Percentiles rank a stretch among this genome's conserved stretches.
Conservation (phyloP, 2,888 invertebrate species). For the Cephalotes varians region DNA sequence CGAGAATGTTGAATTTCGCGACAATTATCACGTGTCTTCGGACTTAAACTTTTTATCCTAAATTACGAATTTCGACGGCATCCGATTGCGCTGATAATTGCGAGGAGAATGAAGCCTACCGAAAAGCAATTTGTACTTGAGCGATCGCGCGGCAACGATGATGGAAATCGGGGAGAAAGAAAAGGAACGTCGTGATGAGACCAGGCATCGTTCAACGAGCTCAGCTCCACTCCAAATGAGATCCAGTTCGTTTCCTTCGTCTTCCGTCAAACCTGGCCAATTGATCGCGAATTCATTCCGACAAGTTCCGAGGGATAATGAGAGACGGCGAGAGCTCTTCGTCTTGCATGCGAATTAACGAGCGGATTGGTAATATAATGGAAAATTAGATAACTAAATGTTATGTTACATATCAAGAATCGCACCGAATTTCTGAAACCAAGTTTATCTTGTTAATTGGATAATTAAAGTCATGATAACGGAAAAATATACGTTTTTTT, state of each 20-base stretch:
- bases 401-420: neutral
- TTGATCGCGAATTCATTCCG: conserved; percentile 61
- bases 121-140: conserved; percentile 57
- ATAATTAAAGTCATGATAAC: neutral
- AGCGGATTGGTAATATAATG: neutral
- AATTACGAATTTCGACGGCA: neutral
- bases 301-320: conserved; percentile 50
- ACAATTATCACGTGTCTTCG: neutral
- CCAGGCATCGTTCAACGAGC: conserved; percentile 66
- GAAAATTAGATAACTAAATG: conserved; percentile 2
- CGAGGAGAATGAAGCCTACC: conserved; percentile 39
- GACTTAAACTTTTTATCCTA: neutral
- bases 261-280: conserved; percentile 61
- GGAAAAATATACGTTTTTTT: neutral
- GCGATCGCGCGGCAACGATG: conserved; percentile 46
- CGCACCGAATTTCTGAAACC: neutral
- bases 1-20: neutral
- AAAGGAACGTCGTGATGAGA: conserved; percentile 48
- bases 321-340: conserved; percentile 20
- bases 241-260: conserved; percentile 65
- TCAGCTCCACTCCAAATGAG: conserved; percentile 68
- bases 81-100: conserved; percentile 34
- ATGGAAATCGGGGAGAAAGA: conserved; percentile 23
- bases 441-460: neutral
- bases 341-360: neutral